Base-by-base conservation (phyloP, 2,797 vertebrate species). In the Amniataba percoides region DNA sequence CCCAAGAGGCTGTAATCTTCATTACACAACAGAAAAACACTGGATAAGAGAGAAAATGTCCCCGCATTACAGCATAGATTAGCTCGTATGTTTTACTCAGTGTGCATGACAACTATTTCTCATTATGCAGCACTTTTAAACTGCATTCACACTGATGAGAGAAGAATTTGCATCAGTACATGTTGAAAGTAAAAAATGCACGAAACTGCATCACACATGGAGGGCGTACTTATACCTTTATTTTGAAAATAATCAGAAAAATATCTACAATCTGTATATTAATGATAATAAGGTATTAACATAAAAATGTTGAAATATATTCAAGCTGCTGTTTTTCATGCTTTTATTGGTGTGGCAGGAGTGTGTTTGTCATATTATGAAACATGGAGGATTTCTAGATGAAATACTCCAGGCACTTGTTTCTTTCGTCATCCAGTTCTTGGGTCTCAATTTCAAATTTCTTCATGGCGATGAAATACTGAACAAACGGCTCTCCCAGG, bases 381-480 rank as follows among this genome's bases (percentile, higher is more conserved):
- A 67, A 63, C 2, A 0, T 23, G 13, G 5, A 25, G 40, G 2
- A 7, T 66, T 46, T 80, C 89, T 97, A 98, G 86, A 98, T 99
- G 80, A 98, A 99, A 89, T 98, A 99, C 43, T 97, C 97, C 60
- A 99, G 90, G 87, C 97, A 97, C 89, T 97, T 98, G 88, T 97
- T 97, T 68, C 96, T 96, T 84, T 98, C 97, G 0, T 94, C 92
- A 59, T 98, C 96, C 72, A 96, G 87, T 88, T 97, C 96, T 91
- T 99, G 95, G 0, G 94, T 97, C 93, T 99, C 97, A 74, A 99
- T 95, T 87, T 99, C 97, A 75, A 97, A 96, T 71, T 92, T 96
- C 87, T 99, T 99, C 96, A 99, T 96, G 67, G 96, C 96, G 25
- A 98, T 92, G 87, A 99, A 99, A 76, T 97, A 98, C n/a, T 94